phyloP scores from a whole-genome alignment of 2,797 vertebrate genomes.

The Borostomias antarcticus region DNA sequence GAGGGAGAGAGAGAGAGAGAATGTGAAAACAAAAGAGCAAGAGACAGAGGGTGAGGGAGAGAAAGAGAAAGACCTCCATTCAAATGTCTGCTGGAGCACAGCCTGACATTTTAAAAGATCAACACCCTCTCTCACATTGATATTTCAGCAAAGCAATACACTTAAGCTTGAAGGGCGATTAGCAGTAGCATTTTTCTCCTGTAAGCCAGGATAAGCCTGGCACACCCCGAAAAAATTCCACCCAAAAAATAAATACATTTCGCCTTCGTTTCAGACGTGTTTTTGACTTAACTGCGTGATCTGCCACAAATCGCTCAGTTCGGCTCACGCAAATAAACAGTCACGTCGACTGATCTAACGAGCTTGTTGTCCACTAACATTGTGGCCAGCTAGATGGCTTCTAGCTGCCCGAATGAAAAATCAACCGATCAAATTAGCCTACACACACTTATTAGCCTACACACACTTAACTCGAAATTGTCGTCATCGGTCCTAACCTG shows the following conservation, averaged over 20 bases:
- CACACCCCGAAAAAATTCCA: neutral
- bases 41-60: conserved; percentile 18
- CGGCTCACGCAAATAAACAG: too few species aligned
- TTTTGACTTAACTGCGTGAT: neutral
- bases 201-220: conserved; percentile 10
- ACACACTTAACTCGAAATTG: too few species aligned
- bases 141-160: conserved; percentile 59
- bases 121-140: conserved; percentile 62
- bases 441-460: too few species aligned
- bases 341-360: too few species aligned
- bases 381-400: too few species aligned
- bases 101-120: conserved; percentile 76
- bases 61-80: conserved; percentile 43
- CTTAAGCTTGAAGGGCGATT: conserved; percentile 44
- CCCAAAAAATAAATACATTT: neutral
- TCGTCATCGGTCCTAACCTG: too few species aligned
- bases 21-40: conserved; percentile 24
- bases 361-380: too few species aligned
- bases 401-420: too few species aligned
- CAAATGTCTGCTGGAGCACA: conserved; percentile 49
- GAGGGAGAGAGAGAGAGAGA: conserved; percentile 27
- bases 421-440: too few species aligned
- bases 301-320: too few species aligned
- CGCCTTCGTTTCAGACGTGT: neutral
- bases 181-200: conserved; percentile 32